These are phyloP conservation scores for Scophthalmus maximus DNA, from an alignment of 2,113 vertebrate genomes.

Conservation along the genomic window DNA sequence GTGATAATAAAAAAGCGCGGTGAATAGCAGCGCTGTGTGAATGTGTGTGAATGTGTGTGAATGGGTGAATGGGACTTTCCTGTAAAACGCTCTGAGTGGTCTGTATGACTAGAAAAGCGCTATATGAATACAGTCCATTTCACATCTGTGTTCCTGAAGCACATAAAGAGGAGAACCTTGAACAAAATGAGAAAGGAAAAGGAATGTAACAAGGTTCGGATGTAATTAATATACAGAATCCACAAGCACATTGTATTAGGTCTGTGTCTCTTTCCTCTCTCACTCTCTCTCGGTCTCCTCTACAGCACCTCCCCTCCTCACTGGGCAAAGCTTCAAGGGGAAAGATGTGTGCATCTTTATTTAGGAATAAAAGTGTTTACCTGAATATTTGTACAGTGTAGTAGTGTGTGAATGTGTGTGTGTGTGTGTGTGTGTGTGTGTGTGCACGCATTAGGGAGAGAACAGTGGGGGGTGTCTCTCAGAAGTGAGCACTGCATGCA, in stretches of 20 bases:
- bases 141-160: not conserved
- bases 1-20: too few species aligned
- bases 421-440: constrained; percentile 17
- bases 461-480: constrained; percentile 23
- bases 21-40: too few species aligned
- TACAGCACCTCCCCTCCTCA: constrained; percentile 17
- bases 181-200: too few species aligned
- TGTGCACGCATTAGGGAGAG: constrained; percentile 25
- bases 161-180: too few species aligned
- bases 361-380: constrained; percentile 9
- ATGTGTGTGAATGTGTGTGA: too few species aligned
- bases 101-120: too few species aligned
- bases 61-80: too few species aligned
- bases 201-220: not conserved
- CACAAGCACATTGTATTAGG: not conserved
- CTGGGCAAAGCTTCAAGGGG: constrained; percentile 2
- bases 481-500: constrained; percentile 63
- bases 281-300: constrained; percentile 1
- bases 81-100: too few species aligned
- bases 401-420: constrained; percentile 6
- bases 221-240: not conserved
- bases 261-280: not conserved
- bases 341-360: not conserved
- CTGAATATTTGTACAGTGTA: constrained; percentile 1
- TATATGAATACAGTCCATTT: too few species aligned